Base-by-base conservation (phyloP, 2,113 vertebrate species). In the Ictidomys tridecemlineatus region DNA sequence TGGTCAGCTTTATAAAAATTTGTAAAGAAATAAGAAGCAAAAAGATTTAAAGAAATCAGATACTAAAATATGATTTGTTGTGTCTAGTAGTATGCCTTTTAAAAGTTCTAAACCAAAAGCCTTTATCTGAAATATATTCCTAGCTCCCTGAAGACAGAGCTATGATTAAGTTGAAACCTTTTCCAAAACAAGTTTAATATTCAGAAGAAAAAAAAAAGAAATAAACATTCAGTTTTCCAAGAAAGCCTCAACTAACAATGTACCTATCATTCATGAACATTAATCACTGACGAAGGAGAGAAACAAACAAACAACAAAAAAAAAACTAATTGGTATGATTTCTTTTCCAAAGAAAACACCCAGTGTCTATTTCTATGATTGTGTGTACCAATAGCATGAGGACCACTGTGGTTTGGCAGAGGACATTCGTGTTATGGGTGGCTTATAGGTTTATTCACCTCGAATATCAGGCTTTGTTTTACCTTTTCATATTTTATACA, bases 151-250 rank as follows among this genome's bases (percentile, higher is more conserved):
- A 61, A 61, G 58, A 61, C 26, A 95, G 4, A 4, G 26, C 9
- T 72, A 28, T 24, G n/a, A 56, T 78, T 42, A 77, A 85, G 28
- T 73, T 72, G 53, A 84, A 90, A 70, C 30, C 11, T 48, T 89
- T 89, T 84, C 37, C 32, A 88, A 89, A 89, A 93, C 28, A 61
- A 74, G 22, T n/a, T 80, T 83, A 67, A 39, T 88, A 73, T 37
- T 79, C 72, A 93, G 16, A 56, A n/a, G n/a, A 85, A 72, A 76
- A 28, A 77, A 78, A 22, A 58, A 18, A 58, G 18, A 58, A 58
- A 37, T 2, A 24, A 61, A 26, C 11, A 48, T 65, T n/a, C 22
- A 53, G 11, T 89, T 78, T 85, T 74, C 42, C 74, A 72, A 84
- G 45, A 28, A 5, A 17, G 10, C 30, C 65, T 90, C 80, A 79